A percentile compares a stretch with the other conserved stretches of the same genome.
Conservation (phyloP, 2,888 invertebrate genomes). For the Thelaira solivaga region DNA sequence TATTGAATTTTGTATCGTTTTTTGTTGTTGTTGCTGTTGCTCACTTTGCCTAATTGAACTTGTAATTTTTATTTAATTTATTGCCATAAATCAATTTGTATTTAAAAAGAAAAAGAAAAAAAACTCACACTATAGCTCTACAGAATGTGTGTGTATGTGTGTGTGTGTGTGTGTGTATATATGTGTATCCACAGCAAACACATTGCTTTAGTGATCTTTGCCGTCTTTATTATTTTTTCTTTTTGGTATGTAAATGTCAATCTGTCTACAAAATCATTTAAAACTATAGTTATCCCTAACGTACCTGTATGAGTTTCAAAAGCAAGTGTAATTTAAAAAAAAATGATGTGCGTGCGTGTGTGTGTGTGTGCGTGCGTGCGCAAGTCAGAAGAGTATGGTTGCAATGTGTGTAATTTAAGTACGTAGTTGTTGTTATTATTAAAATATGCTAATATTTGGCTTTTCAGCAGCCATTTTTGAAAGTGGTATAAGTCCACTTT, state of each 20-base stretch:
- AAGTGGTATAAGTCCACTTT: too few relatives aligned
- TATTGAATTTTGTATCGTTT: background rate
- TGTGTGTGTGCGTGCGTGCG: background rate
- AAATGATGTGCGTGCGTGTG: background rate
- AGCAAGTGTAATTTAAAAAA: too few relatives aligned
- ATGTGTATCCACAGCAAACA: background rate
- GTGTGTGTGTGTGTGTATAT: background rate
- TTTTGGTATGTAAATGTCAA: slow-evolving; percentile 42
- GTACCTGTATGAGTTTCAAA: background rate
- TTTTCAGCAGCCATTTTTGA: slow-evolving; percentile 37
- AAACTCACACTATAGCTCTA: too few relatives aligned
- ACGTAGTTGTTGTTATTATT: slow-evolving; percentile 38
- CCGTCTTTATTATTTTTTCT: too few relatives aligned
- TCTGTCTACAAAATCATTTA: slow-evolving; percentile 59
- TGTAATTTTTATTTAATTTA: slow-evolving; percentile 15
- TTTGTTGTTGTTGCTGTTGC: background rate
- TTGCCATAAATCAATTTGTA: background rate
- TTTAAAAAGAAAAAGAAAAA: too few relatives aligned
- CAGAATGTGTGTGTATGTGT: background rate
- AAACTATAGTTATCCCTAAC: slow-evolving; percentile 45
- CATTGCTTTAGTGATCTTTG: slow-evolving; percentile 34
- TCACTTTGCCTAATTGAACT: background rate
- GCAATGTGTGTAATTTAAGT: too few relatives aligned
- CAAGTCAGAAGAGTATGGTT: background rate
- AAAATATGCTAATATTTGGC: slow-evolving; percentile 56